Percentiles rank a stretch among this genome's conserved stretches.
These are phyloP conservation scores for Sternotherus odoratus DNA, from an alignment of 2,797 vertebrate species.

Conservation along the genomic window DNA sequence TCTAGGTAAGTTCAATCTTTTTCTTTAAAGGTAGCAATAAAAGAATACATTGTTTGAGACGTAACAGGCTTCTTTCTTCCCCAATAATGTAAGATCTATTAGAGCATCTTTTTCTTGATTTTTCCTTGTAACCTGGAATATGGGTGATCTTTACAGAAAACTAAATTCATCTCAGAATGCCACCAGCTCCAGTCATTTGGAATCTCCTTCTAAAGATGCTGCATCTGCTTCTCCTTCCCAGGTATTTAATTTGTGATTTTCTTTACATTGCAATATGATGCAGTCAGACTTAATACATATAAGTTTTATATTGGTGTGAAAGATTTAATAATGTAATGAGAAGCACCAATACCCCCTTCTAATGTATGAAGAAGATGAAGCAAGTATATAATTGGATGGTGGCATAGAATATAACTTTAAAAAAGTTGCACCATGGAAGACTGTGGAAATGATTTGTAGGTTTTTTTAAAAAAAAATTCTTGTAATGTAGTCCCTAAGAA, in stretches of 20 bases:
- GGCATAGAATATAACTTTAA: background rate
- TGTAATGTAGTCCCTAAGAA: rapidly evolving
- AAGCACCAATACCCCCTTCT: background rate
- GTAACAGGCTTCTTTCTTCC: background rate
- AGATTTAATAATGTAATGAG: background rate
- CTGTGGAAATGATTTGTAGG: background rate
- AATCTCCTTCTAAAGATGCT: slow-evolving; percentile 82
- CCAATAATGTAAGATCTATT: background rate
- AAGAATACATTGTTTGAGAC: background rate
- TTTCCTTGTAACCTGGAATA: slow-evolving; percentile 54
- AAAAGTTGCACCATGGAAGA: background rate
- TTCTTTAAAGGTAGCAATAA: background rate
- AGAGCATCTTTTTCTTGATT: background rate
- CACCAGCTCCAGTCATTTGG: slow-evolving; percentile 67
- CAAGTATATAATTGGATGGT: background rate
- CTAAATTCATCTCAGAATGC: slow-evolving; percentile 81
- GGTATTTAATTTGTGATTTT: slow-evolving; percentile 78
- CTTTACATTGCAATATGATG: background rate
- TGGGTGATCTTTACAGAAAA: slow-evolving; percentile 85
- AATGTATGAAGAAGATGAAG: background rate
- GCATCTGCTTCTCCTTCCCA: slow-evolving; percentile 83
- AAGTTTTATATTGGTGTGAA: background rate
- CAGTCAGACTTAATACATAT: background rate
- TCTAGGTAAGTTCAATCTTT: slow-evolving; percentile 82
- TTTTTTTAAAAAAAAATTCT: rapidly evolving